phyloP scores from a whole-genome alignment of 2,888 invertebrate genomes.

The Linyphia triangularis region DNA sequence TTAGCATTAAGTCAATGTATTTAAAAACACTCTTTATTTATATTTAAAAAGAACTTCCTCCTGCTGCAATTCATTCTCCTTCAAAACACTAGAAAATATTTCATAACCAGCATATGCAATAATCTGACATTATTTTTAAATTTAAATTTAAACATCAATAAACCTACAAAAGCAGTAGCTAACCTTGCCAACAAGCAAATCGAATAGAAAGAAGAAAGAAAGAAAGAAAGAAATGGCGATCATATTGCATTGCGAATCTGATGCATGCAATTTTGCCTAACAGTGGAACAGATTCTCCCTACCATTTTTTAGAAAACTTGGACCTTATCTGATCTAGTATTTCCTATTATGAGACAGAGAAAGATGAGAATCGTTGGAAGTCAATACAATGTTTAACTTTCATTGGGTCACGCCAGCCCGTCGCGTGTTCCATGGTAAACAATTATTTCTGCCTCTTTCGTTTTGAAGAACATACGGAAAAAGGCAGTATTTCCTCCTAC shows the following conservation, averaged over 20 bases:
- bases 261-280: background rate
- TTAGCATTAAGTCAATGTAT: too few relatives aligned
- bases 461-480: too few relatives aligned
- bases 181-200: background rate
- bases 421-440: slow-evolving; percentile 49
- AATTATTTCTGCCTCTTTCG: slow-evolving; percentile 24
- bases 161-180: background rate
- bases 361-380: slow-evolving; percentile 19
- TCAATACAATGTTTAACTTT: slow-evolving; percentile 48
- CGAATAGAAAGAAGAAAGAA: background rate
- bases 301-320: background rate
- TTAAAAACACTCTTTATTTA: too few relatives aligned
- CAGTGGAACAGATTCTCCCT: slow-evolving; percentile 7
- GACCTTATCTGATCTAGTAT: slow-evolving; percentile 61
- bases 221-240: background rate
- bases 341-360: slow-evolving; percentile 17
- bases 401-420: slow-evolving; percentile 37
- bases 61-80: too few relatives aligned
- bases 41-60: too few relatives aligned
- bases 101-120: background rate
- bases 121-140: background rate
- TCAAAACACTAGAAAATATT: too few relatives aligned
- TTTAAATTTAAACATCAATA: background rate
- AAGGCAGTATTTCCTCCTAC: slow-evolving; percentile 46
- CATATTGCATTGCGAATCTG: background rate